Conservation (phyloP, 2,888 invertebrate species). For the Drosophila yooni region DNA sequence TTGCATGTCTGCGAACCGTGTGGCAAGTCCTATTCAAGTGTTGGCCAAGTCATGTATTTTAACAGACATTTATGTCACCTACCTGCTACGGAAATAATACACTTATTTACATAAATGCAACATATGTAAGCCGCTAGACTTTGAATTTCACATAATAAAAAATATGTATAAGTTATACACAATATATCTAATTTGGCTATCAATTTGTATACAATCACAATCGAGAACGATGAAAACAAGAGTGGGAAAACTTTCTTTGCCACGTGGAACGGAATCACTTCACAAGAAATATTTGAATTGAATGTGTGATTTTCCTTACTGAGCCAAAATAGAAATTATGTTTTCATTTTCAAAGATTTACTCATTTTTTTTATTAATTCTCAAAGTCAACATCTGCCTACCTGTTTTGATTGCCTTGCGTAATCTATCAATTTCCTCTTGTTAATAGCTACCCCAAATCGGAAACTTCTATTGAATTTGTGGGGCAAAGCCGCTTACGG, state of each 20-base stretch:
- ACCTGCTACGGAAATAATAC: neutral
- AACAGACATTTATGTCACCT: slow-evolving; percentile 3
- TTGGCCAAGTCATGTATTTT: slow-evolving; percentile 22
- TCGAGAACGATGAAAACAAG: neutral
- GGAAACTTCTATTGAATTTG: slow-evolving; percentile 28
- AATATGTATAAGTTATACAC: no score
- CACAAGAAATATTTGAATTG: neutral
- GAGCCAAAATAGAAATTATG: neutral
- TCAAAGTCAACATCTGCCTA: neutral
- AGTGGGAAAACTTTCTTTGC: neutral
- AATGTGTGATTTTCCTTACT: neutral
- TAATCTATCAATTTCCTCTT: slow-evolving; percentile 32
- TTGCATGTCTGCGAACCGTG: slow-evolving; percentile 34
- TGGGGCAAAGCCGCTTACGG: slow-evolving; percentile 55
- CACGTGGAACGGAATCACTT: no score
- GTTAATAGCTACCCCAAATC: slow-evolving; percentile 20
- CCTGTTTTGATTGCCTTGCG: slow-evolving; percentile 30
- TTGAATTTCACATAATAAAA: no score
- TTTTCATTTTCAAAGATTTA: neutral
- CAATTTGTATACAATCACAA: neutral
- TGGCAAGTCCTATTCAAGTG: slow-evolving; percentile 13
- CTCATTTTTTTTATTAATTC: neutral
- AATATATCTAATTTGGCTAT: neutral
- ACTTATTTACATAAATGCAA: neutral
- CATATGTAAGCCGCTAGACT: neutral